A percentile compares a stretch with the other conserved stretches of the same genome.
phyloP scores from a whole-genome alignment of 2,888 invertebrate genomes.

The Dasysyrphus albostriatus region DNA sequence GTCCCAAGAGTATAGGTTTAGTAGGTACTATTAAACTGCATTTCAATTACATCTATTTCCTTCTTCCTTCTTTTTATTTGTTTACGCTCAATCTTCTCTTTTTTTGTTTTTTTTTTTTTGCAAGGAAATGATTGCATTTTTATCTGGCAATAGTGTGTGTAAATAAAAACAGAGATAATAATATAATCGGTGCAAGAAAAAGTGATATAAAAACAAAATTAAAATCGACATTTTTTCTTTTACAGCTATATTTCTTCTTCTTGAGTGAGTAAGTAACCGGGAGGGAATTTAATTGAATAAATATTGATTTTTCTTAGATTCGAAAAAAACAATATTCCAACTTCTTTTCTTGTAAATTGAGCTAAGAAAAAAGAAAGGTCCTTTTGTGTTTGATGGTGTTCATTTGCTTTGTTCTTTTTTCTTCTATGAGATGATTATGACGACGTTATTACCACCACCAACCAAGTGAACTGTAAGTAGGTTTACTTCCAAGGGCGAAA shows the following conservation, averaged over 20 bases:
- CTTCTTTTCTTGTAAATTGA: background rate
- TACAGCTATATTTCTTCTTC: background rate
- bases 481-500: slow-evolving; percentile 2
- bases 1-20: slow-evolving; percentile 11
- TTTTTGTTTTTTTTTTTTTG: background rate
- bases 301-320: slow-evolving; percentile 31
- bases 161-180: slow-evolving; percentile 28
- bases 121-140: slow-evolving; percentile 23
- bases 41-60: slow-evolving; percentile 32
- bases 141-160: background rate
- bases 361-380: background rate
- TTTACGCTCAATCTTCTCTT: background rate
- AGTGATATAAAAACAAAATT: slow-evolving; percentile 33
- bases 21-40: slow-evolving; percentile 29
- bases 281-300: slow-evolving; percentile 22
- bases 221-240: slow-evolving; percentile 12
- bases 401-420: background rate
- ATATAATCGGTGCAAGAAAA: slow-evolving; percentile 17
- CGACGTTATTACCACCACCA: background rate
- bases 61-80: slow-evolving; percentile 26
- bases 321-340: background rate
- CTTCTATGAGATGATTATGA: slow-evolving; percentile 6
- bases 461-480: slow-evolving; percentile 13
- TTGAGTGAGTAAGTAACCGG: background rate
- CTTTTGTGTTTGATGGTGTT: slow-evolving; percentile 6